These are phyloP conservation scores for Pristionchus entomophagus DNA, from an alignment of 2,888 invertebrate genomes.

Conservation along the genomic window DNA sequence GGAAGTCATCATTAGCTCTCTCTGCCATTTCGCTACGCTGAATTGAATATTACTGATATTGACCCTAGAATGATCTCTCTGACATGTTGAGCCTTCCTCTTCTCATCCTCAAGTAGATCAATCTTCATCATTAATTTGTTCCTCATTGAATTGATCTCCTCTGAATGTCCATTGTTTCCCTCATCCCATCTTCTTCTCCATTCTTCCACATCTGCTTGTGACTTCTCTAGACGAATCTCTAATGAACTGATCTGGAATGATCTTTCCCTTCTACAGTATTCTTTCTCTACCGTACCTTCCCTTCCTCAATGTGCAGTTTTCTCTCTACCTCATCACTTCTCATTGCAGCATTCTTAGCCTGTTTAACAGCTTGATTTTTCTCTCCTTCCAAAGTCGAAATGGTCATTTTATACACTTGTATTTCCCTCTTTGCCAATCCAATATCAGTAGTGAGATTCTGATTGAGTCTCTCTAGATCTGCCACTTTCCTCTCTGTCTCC, in stretches of 20 bases:
- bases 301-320: conserved; percentile 17
- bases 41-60: background rate
- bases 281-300: conserved; percentile 13
- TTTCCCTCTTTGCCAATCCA: conserved; percentile 35
- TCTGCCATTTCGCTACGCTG: conserved; percentile 34
- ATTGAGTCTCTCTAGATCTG: conserved; percentile 36
- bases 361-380: conserved; percentile 29
- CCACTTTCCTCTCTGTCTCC: conserved; percentile 28
- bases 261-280: background rate
- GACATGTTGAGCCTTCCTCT: conserved; percentile 35
- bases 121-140: conserved; percentile 40
- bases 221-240: conserved; percentile 29
- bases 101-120: conserved; percentile 35
- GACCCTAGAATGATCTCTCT: background rate
- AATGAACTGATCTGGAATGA: background rate
- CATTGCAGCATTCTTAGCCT: background rate
- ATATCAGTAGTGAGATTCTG: conserved; percentile 41
- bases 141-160: conserved; percentile 34
- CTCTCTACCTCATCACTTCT: conserved; percentile 42
- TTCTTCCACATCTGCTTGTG: conserved; percentile 43
- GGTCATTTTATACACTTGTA: conserved; percentile 44
- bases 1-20: conserved; percentile 30
- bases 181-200: conserved; percentile 48
- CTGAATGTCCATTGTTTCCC: conserved; percentile 6
- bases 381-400: conserved; percentile 26